These are phyloP conservation scores for Sialis fuliginosa DNA, from an alignment of 2,888 invertebrate genomes.

Conservation along the genomic window DNA sequence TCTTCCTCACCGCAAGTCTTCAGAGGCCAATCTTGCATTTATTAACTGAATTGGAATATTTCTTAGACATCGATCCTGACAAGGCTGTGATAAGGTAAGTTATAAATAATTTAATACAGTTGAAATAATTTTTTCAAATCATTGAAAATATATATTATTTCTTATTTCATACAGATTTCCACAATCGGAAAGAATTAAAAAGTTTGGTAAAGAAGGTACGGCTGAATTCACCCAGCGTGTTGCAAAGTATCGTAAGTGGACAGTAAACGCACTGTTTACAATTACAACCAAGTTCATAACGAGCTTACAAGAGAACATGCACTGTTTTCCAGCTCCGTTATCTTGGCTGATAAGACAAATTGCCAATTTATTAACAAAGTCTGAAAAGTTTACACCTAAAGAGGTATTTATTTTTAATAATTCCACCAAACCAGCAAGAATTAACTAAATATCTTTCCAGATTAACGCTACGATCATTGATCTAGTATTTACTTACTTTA, in stretches of 20 bases:
- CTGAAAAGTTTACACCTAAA: slow-evolving; percentile 32
- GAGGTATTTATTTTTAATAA: slow-evolving; percentile 21
- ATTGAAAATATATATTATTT: slow-evolving; percentile 1
- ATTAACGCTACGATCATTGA: slow-evolving; percentile 67
- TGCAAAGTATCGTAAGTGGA: slow-evolving; percentile 61
- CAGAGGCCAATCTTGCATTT: slow-evolving; percentile 83
- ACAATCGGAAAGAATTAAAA: slow-evolving; percentile 32
- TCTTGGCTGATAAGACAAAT: slow-evolving; percentile 84
- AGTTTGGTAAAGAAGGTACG: slow-evolving; percentile 63
- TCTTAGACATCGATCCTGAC: slow-evolving; percentile 80
- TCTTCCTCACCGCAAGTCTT: slow-evolving; percentile 83
- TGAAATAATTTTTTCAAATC: no score
- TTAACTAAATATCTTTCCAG: slow-evolving; percentile 12
- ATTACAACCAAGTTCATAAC: slow-evolving; percentile 67
- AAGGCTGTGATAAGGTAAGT: slow-evolving; percentile 53
- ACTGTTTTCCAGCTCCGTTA: slow-evolving; percentile 76
- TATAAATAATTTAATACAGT: background rate
- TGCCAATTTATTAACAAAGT: slow-evolving; percentile 45
- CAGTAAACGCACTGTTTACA: slow-evolving; percentile 58
- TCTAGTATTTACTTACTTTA: slow-evolving; percentile 79
- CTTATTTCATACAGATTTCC: slow-evolving; percentile 26
- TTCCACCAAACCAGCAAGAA: background rate
- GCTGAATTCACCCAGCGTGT: slow-evolving; percentile 55
- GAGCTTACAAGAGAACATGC: slow-evolving; percentile 68
- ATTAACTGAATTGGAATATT: slow-evolving; percentile 78